Percentiles rank a stretch among this genome's conserved stretches.
Conservation (phyloP, 2,113 vertebrate genomes). For the Mellivora capensis region DNA sequence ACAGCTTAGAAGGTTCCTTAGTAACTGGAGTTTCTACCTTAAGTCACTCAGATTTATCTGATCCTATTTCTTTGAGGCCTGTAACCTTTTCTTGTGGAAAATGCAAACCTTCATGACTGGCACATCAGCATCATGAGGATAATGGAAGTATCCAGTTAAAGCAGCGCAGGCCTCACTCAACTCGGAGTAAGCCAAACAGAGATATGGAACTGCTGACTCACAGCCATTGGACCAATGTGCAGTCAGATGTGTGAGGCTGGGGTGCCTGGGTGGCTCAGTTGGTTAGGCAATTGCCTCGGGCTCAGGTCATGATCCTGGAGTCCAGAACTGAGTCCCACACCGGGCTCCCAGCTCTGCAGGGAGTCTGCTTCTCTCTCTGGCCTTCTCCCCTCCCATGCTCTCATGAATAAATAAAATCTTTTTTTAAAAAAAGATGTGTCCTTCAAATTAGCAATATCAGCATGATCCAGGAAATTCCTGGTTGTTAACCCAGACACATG, state of each 20-base stretch:
- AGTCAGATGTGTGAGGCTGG: background rate
- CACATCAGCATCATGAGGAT: background rate
- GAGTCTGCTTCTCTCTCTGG: no score
- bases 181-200: background rate
- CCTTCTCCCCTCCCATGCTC: no score
- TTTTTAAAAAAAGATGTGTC: no score
- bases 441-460: background rate
- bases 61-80: background rate
- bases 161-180: background rate
- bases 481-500: background rate
- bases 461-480: background rate
- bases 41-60: background rate
- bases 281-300: no score
- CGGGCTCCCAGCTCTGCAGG: no score
- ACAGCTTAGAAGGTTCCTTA: background rate
- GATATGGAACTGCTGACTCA: background rate
- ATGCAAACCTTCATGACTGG: background rate
- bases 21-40: background rate
- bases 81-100: background rate
- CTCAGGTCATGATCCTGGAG: no score
- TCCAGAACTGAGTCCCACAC: no score
- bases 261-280: no score
- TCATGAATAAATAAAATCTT: no score
- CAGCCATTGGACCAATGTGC: background rate
- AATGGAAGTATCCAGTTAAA: background rate